Percentiles rank a stretch among this genome's conserved stretches.
phyloP scores from a whole-genome alignment of 2,888 invertebrate species.

The Agrochola macilenta region DNA sequence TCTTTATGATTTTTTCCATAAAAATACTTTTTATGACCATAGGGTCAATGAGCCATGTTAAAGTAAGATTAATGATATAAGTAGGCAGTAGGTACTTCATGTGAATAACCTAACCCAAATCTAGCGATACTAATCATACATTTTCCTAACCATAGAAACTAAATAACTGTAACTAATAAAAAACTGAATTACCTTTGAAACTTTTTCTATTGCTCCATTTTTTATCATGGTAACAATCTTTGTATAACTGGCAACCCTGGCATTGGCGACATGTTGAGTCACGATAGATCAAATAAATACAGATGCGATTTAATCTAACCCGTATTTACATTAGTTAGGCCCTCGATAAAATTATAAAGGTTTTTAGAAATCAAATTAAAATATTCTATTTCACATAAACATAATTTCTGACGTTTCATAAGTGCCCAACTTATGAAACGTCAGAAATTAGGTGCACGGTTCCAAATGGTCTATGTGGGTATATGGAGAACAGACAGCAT shows the following conservation, averaged over 20 bases:
- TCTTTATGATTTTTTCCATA: background rate
- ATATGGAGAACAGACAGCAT: no score
- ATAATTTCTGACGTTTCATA: no score
- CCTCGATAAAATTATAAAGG: slow-evolving; percentile 37
- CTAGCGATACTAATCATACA: slow-evolving; percentile 22
- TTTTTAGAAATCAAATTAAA: slow-evolving; percentile 8
- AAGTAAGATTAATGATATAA: slow-evolving; percentile 1
- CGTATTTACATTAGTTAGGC: slow-evolving; percentile 57
- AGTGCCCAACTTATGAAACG: no score
- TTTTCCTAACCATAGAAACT: background rate
- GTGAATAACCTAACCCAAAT: slow-evolving; percentile 4
- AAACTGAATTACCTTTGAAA: slow-evolving; percentile 17
- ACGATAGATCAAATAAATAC: slow-evolving; percentile 62
- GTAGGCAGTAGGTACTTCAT: background rate
- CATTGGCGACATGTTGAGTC: slow-evolving; percentile 62
- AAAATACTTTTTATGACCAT: slow-evolving; percentile 15
- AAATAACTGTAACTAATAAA: slow-evolving; percentile 20
- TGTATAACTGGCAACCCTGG: slow-evolving; percentile 52
- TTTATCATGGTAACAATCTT: slow-evolving; percentile 26
- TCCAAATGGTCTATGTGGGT: no score
- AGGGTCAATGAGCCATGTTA: background rate
- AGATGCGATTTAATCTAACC: slow-evolving; percentile 57
- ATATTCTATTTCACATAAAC: no score
- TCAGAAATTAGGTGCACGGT: no score
- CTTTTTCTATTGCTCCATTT: slow-evolving; percentile 19